Evolutionary conservation across 35 echinoderm and acorn worm genomes (phyloP), one percentile per base, ranked within the genome.

Genomic region (Heliocidaris erythrogramma): DNA sequence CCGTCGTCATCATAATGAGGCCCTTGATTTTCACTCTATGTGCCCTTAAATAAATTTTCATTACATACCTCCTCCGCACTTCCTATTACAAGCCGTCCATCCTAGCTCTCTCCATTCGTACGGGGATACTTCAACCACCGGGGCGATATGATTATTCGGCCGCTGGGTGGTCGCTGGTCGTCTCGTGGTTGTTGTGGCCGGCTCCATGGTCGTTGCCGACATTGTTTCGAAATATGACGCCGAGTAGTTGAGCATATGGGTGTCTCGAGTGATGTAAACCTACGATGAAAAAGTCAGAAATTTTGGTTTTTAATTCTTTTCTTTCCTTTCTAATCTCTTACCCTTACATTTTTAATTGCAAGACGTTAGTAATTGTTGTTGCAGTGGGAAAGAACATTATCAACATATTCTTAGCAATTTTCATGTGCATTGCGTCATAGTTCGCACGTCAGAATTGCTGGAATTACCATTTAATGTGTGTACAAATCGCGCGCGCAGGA

Each of bases 11-110:
- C 61, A 71, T 71, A 16, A 71, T 27, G 5, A 52, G 49, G 49
- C 49, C 49, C 12, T 52, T 52, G 49, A 3, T 52, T 13, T 42
- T 3, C 7, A 18, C 21, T 78, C 65, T 27, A 3, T 42, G 35
- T 42, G 35, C 35, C 35, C 35, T 42, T 42, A 42, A 42, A 42
- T 42, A 3, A 42, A 42, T 42, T 1, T 42, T 78, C 65, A 78
- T n/a, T 3, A 78, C 65, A 7, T 56, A 92, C 91, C 91, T 92
- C 91, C 91, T 30, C 91, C 91, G 50, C 91, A 92, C 49, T 92
- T 92, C 50, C 49, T 52, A 27, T 92, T 92, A 50, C 91, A 92
- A 0, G 50, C 50, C 5, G 91, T 92, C 91, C 91, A 92, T 49
- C 91, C 91, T 5, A 92, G 9, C 91, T 92, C 91, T 13, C 48